These are phyloP conservation scores for Xiphophorus hellerii DNA, from an alignment of 2,113 vertebrate species.

Conservation along the genomic window DNA sequence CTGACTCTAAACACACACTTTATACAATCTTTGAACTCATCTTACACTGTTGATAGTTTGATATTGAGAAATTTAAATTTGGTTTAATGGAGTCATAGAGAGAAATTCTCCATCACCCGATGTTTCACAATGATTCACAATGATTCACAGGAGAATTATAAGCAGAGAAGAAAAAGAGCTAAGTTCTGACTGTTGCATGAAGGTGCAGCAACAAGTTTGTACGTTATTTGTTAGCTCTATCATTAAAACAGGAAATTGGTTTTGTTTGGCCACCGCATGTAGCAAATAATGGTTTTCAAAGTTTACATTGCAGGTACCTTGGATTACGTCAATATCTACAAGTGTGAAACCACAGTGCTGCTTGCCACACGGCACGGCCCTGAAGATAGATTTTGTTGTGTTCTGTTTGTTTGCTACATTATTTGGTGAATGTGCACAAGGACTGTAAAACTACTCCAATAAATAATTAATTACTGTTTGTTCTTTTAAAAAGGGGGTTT, in stretches of 20 bases:
- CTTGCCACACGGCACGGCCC: background rate
- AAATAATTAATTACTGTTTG: background rate
- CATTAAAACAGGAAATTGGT: background rate
- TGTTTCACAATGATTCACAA: conserved; percentile 60
- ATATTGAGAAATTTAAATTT: conserved; percentile 48
- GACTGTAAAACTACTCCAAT: background rate
- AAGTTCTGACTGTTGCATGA: background rate
- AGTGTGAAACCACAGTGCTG: conserved; percentile 66
- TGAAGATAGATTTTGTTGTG: conserved; percentile 1
- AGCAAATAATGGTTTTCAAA: background rate
- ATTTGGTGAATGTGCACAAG: background rate
- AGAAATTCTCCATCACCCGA: conserved; percentile 45
- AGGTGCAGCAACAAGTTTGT: background rate
- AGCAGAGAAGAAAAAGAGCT: conserved; percentile 10
- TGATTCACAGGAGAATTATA: conserved; percentile 36
- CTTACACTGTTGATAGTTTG: conserved; percentile 23
- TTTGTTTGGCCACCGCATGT: background rate
- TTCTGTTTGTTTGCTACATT: background rate
- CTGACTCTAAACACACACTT: background rate
- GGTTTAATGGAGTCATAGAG: conserved; percentile 50
- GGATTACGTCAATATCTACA: conserved; percentile 34
- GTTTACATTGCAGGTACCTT: conserved; percentile 2
- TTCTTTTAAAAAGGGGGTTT: background rate
- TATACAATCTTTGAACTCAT: background rate
- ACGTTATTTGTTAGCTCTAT: background rate